phyloP scores from a whole-genome alignment of 2,888 invertebrate species.

The Laspeyria flexula region DNA sequence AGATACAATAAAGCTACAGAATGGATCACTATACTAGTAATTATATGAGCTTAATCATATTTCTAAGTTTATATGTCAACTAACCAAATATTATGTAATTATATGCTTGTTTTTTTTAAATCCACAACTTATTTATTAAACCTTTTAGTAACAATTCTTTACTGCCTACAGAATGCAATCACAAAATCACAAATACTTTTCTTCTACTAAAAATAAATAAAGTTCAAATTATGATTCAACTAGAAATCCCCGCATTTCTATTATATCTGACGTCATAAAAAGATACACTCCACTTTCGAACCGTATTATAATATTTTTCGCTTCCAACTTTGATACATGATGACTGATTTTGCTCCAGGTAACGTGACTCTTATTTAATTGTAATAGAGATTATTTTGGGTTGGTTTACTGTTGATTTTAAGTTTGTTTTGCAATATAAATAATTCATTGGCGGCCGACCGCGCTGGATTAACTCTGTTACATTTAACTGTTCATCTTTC shows the following conservation, averaged over 20 bases:
- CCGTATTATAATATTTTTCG: conserved; percentile 47
- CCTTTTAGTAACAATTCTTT: no score
- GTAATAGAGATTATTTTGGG: conserved; percentile 21
- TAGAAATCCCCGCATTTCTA: conserved; percentile 37
- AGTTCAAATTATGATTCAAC: conserved; percentile 22
- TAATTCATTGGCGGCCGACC: conserved; percentile 51
- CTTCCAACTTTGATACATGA: conserved; percentile 40
- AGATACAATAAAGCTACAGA: no score
- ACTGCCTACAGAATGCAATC: background rate
- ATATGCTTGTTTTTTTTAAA: no score
- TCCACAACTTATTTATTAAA: no score
- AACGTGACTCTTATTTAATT: conserved; percentile 5
- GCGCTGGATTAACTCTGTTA: conserved; percentile 48
- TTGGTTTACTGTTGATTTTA: conserved; percentile 5
- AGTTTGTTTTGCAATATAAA: conserved; percentile 40
- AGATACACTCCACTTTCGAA: conserved; percentile 39
- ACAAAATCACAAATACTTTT: background rate
- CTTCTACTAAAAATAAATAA: background rate
- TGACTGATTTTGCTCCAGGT: conserved; percentile 6
- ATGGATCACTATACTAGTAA: no score
- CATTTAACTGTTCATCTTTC: conserved; percentile 50
- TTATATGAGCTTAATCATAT: no score
- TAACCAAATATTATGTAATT: no score
- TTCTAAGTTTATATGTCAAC: no score
- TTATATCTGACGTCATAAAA: conserved; percentile 45